Base-by-base conservation (phyloP, 2,888 invertebrate genomes). In the Nephrocerus scutellatus region DNA sequence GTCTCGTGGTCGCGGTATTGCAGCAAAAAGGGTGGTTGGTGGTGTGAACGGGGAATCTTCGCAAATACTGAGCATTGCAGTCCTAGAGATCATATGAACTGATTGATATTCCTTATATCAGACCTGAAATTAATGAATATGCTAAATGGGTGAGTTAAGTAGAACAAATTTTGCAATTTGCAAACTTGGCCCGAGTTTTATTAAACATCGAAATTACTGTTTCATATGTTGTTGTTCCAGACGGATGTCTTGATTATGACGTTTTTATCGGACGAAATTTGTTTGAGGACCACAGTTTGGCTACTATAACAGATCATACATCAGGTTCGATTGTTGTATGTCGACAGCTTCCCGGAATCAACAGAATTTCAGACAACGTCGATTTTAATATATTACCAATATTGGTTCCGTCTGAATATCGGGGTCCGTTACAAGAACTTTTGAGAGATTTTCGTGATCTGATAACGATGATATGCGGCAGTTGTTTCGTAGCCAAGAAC, bases 261-360 rank as follows among this genome's bases (percentile, higher is more conserved):
- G 26, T 34, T 26, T 34, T 20, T 20, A 26, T 34, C 14, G 20
- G 26, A 20, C 36, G n/a, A n/a, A n/a, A n/a, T n/a, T n/a, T n/a
- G n/a, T n/a, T n/a, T n/a, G n/a, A n/a, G n/a, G n/a, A n/a, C n/a
- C n/a, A n/a, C n/a, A n/a, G n/a, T n/a, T n/a, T n/a, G n/a, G n/a
- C n/a, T n/a, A n/a, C n/a, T n/a, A n/a, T n/a, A n/a, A 36, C 36
- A 13, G 24, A 30, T 37, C 30, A 24, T 30, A 20, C n/a, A n/a
- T n/a, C 5, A 7, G 40, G 40, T 13, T 35, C 35, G 14, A 16
- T 30, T 13, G 35, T 26, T 15, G 9, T 39, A 13, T 24, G 29
- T n/a, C 32, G 40, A 4, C 30, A 39, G 12, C 24, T 35, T 30
- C 39, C 25, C 5, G 35, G 34, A 20, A 35, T 39, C 10, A 30